A percentile compares a stretch with the other conserved stretches of the same genome.
Evolutionary conservation across 2,888 invertebrate species (phyloP).

Genomic region (Tetropium fuscum): DNA sequence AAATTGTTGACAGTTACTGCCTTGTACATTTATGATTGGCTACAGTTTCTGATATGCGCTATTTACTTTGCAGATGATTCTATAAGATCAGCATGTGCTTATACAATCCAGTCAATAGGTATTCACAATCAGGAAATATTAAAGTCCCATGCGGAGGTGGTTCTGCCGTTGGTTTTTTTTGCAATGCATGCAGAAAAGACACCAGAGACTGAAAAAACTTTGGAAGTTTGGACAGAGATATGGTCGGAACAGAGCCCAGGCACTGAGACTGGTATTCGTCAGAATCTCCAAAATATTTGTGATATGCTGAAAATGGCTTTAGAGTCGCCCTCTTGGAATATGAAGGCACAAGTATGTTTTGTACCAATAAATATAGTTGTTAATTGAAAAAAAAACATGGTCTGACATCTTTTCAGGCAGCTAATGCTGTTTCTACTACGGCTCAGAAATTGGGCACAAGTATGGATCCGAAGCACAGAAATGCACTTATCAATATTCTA

Average conservation of each 20-base stretch:
- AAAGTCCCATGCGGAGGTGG: constrained; percentile 78
- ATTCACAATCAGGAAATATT: constrained; percentile 86
- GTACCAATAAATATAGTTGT: too few species aligned
- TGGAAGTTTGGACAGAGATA: constrained; percentile 86
- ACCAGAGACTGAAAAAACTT: constrained; percentile 73
- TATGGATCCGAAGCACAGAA: constrained; percentile 74
- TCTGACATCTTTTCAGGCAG: constrained; percentile 69
- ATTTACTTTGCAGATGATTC: constrained; percentile 73
- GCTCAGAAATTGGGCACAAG: constrained; percentile 77
- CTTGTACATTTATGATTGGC: too few species aligned
- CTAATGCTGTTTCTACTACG: constrained; percentile 83
- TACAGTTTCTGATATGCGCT: too few species aligned
- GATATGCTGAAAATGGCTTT: constrained; percentile 77
- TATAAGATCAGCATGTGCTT: constrained; percentile 78
- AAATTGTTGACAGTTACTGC: too few species aligned
- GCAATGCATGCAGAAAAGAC: constrained; percentile 89
- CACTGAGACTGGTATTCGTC: constrained; percentile 82
- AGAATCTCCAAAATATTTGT: constrained; percentile 80
- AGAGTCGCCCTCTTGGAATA: constrained; percentile 87
- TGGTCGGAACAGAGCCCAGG: constrained; percentile 93
- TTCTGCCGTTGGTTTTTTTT: constrained; percentile 87
- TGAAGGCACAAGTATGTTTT: constrained; percentile 79
- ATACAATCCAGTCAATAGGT: constrained; percentile 83
- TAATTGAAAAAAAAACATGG: background rate
- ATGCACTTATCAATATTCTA: constrained; percentile 74